Evolutionary conservation across 2,888 invertebrate species (phyloP).

Genomic region (Dynastes hyllus): DNA sequence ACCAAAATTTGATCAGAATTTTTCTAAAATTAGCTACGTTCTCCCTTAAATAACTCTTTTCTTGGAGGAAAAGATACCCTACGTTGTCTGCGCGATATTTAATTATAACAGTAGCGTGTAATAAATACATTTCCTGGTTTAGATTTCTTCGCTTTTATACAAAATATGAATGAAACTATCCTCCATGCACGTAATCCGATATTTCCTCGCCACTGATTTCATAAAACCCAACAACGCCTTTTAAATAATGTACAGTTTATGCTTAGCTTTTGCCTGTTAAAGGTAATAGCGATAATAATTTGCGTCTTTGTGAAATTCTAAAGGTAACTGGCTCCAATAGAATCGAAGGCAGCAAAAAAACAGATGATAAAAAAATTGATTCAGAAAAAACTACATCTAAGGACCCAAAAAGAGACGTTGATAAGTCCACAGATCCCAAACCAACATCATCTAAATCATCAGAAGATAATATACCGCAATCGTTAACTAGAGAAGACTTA

Average conservation of each 20-base stretch:
- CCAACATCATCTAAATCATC: too few species aligned
- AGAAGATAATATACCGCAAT: too few species aligned
- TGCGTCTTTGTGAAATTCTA: not conserved
- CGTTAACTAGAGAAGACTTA: too few species aligned
- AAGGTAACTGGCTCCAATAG: not conserved
- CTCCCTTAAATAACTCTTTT: too few species aligned
- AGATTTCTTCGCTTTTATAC: not conserved
- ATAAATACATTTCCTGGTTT: constrained; percentile 17
- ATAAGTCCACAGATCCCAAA: too few species aligned
- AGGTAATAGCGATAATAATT: not conserved
- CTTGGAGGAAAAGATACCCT: too few species aligned
- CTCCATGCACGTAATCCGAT: constrained; percentile 3
- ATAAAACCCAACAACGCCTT: constrained; percentile 9
- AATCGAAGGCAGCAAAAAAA: not conserved
- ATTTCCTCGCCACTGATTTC: constrained; percentile 15
- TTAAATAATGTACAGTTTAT: not conserved
- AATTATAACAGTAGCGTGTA: too few species aligned
- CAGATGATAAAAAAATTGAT: too few species aligned
- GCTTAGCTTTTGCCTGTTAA: not conserved
- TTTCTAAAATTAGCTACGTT: too few species aligned
- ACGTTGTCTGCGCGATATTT: not conserved
- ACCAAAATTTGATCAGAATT: too few species aligned
- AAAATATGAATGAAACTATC: constrained; percentile 8
- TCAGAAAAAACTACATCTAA: too few species aligned
- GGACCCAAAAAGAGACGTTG: too few species aligned